phyloP scores from a whole-genome alignment of 2,888 invertebrate genomes.

The Coenonympha glycerion region DNA sequence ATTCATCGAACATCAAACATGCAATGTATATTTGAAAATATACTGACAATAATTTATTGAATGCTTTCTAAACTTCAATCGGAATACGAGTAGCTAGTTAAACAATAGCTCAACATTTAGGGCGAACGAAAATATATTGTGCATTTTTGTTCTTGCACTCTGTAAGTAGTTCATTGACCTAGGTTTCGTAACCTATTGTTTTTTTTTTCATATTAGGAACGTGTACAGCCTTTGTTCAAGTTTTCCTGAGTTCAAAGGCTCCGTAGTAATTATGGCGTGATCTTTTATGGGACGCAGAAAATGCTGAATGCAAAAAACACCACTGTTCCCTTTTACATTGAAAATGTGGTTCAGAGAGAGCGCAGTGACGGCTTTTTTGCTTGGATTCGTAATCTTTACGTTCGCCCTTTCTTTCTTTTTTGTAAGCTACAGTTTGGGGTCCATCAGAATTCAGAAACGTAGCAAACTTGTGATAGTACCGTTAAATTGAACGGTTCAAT shows the following conservation, averaged over 20 bases:
- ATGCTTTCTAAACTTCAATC: conserved; percentile 7
- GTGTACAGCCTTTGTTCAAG: conserved; percentile 30
- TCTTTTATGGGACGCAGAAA: conserved; percentile 20
- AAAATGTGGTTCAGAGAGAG: conserved; percentile 5
- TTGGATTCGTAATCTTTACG: neutral
- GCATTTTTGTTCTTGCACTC: conserved; percentile 16
- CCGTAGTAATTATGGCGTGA: conserved; percentile 17
- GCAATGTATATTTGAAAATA: neutral
- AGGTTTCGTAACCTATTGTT: conserved; percentile 54
- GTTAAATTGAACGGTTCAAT: neutral
- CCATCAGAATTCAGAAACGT: neutral
- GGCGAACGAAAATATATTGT: conserved; percentile 11
- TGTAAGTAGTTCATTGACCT: conserved; percentile 48
- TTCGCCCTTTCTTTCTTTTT: neutral
- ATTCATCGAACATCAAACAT: neutral
- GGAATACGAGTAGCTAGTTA: conserved; percentile 4
- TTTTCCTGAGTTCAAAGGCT: conserved; percentile 18
- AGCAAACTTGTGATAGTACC: neutral
- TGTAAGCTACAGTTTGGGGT: neutral
- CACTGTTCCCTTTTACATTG: conserved; percentile 6
- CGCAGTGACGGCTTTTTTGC: neutral
- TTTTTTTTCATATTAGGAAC: conserved; percentile 38
- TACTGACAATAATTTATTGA: no score
- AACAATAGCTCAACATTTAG: conserved; percentile 10
- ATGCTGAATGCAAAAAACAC: conserved; percentile 9